phyloP scores from a whole-genome alignment of 2,113 vertebrate genomes.

The Hippocampus guttulatus region DNA sequence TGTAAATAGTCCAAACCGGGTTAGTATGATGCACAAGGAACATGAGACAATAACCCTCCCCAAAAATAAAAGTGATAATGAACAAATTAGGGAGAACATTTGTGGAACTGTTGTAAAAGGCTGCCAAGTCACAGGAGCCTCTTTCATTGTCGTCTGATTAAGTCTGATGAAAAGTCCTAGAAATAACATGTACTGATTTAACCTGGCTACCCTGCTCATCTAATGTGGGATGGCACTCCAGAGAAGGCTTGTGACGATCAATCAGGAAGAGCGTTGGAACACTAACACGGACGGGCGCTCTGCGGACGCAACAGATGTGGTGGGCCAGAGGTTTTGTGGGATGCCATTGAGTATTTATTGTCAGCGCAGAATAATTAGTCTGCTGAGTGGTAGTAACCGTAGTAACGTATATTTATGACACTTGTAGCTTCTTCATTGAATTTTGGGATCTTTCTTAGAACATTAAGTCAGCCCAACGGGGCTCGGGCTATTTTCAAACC shows the following conservation, averaged over 20 bases:
- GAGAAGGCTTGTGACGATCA: neutral
- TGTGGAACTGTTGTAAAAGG: too few species aligned
- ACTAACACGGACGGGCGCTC: neutral
- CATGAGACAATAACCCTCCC: too few species aligned
- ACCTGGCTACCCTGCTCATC: neutral
- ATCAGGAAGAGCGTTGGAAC: neutral
- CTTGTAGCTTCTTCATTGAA: neutral
- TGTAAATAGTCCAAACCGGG: too few species aligned
- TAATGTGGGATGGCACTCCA: neutral
- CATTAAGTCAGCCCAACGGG: neutral
- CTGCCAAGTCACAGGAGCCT: too few species aligned
- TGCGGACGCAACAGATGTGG: neutral
- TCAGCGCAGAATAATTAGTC: neutral
- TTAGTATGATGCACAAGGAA: too few species aligned
- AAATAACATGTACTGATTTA: neutral
- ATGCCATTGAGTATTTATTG: neutral
- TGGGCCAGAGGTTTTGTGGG: neutral
- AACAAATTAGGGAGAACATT: too few species aligned
- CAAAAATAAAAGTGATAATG: too few species aligned
- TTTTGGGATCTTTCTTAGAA: neutral
- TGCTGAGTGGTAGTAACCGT: neutral
- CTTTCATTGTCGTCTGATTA: neutral
- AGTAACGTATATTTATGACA: neutral
- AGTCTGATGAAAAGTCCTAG: neutral
- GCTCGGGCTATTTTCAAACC: neutral